Base-by-base conservation (phyloP, 2,113 vertebrate genomes). In the Cebus imitator region DNA sequence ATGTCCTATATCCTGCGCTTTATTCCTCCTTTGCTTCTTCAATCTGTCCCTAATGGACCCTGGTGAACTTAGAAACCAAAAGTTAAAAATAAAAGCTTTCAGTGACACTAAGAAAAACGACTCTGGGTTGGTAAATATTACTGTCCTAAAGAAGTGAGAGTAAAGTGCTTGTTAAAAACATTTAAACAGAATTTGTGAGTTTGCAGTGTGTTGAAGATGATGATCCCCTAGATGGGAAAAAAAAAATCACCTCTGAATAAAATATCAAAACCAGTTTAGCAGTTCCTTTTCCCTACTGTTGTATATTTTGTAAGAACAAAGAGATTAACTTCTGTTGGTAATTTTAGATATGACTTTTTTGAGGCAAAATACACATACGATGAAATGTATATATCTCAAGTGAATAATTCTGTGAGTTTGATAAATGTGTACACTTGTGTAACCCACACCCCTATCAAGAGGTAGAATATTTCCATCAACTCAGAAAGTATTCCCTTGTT, bases 81-180 rank as follows among this genome's bases (percentile, higher is more conserved):
- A 96, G 76, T 78, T 98, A 98, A 98, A 97, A 95, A 97, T 97
- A 94, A 96, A 95, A 93, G n/a, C 48, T 64, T 89, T 94, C 94
- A 95, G 96, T 75, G 83, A 87, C 68, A 89, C 45, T 40, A 50
- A 95, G 40, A 83, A 86, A 95, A 79, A 89, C 76, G 68, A 90
- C 35, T 88, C 23, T 73, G 61, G 40, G 25, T 73, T 90, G 48
- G 55, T 95, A 96, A 95, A 94, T 96, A 95, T 64, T 68, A 91
- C 35, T 84, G 45, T 58, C 75, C 37, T 68, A 79, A 93, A 88
- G 37, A 95, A 90, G 45, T 70, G 37, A 81, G 35, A 88, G 58
- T 93, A 72, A 95, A 96, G 64, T 80, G 37, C 18, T 92, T 87
- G 48, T 89, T 30, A 0, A 18, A 37, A 83, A 81, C 43, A 81